These are phyloP conservation scores for Frieseomelitta varia DNA, from an alignment of 1,140 invertebrate species.

Conservation along the genomic window DNA sequence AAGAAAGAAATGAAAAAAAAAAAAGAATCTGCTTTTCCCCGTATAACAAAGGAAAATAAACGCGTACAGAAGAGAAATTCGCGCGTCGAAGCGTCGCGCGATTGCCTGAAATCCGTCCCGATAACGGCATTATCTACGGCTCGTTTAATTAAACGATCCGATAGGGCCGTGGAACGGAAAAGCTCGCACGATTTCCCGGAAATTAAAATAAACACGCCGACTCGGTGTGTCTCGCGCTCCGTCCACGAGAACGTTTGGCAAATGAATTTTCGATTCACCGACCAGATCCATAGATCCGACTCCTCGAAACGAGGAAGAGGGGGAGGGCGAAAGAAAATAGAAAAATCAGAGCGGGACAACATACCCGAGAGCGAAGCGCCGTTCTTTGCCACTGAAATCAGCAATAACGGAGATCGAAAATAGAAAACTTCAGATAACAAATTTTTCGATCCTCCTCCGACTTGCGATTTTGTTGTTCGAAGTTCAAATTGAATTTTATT, in stretches of 20 bases:
- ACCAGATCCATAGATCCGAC: neutral
- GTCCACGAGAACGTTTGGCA: neutral
- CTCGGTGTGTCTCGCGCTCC: neutral
- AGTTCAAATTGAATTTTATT: too few relatives aligned
- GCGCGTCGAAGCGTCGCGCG: neutral
- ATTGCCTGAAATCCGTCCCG: constrained; percentile 19
- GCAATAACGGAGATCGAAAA: too few relatives aligned
- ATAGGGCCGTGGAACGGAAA: neutral
- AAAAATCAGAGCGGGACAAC: neutral
- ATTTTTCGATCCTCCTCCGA: too few relatives aligned
- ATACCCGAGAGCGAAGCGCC: neutral
- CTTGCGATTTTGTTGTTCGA: too few relatives aligned
- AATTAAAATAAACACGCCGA: constrained; percentile 26
- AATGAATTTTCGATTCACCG: constrained; percentile 9
- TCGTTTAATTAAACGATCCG: constrained; percentile 17
- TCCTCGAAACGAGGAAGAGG: neutral
- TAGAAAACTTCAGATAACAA: too few relatives aligned
- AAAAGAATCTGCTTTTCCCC: neutral
- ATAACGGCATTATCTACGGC: constrained; percentile 15
- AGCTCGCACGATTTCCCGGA: constrained; percentile 7
- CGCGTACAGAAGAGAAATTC: neutral
- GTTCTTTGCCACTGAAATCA: too few relatives aligned
- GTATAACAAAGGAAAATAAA: neutral
- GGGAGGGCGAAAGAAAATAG: neutral
- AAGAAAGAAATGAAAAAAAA: too few relatives aligned